These are phyloP conservation scores for Harpalus rubripes DNA, from an alignment of 2,888 invertebrate genomes.

Conservation along the genomic window DNA sequence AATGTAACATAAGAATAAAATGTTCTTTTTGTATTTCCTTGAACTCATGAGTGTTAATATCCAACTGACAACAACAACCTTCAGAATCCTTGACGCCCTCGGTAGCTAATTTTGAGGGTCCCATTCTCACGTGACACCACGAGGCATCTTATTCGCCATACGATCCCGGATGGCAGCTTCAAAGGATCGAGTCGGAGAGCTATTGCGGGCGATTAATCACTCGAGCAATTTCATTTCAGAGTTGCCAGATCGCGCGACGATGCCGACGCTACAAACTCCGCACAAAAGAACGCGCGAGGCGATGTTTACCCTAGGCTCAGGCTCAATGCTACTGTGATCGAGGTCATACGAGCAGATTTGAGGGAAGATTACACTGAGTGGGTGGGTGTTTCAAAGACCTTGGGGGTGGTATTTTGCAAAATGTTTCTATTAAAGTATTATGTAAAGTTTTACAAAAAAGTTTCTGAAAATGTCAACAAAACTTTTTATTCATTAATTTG, in stretches of 20 bases:
- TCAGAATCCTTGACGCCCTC: background rate
- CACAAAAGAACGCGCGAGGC: slow-evolving; percentile 53
- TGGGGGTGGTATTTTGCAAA: too few species aligned
- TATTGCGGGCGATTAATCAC: slow-evolving; percentile 76
- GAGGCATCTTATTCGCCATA: slow-evolving; percentile 34
- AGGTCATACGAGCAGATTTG: slow-evolving; percentile 14
- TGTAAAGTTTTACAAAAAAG: too few species aligned
- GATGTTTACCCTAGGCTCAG: slow-evolving; percentile 55
- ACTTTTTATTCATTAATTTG: too few species aligned
- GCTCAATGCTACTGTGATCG: slow-evolving; percentile 12
- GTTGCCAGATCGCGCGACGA: slow-evolving; percentile 70
- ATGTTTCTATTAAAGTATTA: too few species aligned
- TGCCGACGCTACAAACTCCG: slow-evolving; percentile 2
- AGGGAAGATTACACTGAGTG: background rate
- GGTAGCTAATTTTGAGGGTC: slow-evolving; percentile 25
- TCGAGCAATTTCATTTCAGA: slow-evolving; percentile 75
- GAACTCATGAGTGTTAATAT: too few species aligned
- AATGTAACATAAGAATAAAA: too few species aligned
- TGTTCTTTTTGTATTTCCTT: too few species aligned
- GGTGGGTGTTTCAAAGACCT: background rate
- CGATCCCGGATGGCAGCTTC: slow-evolving; percentile 70
- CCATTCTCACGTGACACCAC: slow-evolving; percentile 15
- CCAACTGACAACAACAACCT: background rate
- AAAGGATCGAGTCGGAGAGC: slow-evolving; percentile 70
- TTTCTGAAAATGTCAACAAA: too few species aligned